Conservation (phyloP, 2,113 vertebrate genomes). For the Poeciliopsis prolifica region DNA sequence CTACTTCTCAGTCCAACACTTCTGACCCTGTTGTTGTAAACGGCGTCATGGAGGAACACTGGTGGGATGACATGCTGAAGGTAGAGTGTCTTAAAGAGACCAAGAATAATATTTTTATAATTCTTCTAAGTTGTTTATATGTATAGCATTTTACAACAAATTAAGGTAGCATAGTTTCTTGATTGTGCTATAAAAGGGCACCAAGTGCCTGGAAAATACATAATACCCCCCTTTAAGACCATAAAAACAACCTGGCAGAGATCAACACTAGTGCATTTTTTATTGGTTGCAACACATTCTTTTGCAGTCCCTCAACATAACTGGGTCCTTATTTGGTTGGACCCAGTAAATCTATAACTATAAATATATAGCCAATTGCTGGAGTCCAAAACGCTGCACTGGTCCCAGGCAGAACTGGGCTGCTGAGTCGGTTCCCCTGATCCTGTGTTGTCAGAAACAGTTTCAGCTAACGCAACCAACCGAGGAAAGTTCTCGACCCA, state of each 20-base stretch:
- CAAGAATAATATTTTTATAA: no score
- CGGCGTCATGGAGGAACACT: background rate
- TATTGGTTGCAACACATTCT: constrained; percentile 1
- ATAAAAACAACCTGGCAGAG: constrained; percentile 22
- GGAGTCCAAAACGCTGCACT: background rate
- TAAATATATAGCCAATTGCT: constrained; percentile 4
- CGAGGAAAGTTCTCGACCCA: constrained; percentile 41
- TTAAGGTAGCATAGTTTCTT: no score
- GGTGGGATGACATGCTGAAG: no score
- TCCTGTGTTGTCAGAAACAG: constrained; percentile 30
- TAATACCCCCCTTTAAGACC: constrained; percentile 4
- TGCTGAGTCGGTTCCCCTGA: constrained; percentile 4
- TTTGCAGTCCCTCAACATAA: constrained; percentile 18
- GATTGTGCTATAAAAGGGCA: no score
- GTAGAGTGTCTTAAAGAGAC: no score
- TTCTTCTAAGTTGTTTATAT: no score
- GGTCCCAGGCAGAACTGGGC: constrained; percentile 9
- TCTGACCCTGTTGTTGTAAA: background rate
- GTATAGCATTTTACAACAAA: no score
- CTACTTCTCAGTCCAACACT: no score
- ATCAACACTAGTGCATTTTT: background rate
- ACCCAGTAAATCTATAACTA: constrained; percentile 2
- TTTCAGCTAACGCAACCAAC: constrained; percentile 35
- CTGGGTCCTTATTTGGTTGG: constrained; percentile 7
- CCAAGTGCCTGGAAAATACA: no score